A percentile compares a stretch with the other conserved stretches of the same genome.
Evolutionary conservation across 2,797 vertebrate species (phyloP).

Genomic region (Acanthis flammea): DNA sequence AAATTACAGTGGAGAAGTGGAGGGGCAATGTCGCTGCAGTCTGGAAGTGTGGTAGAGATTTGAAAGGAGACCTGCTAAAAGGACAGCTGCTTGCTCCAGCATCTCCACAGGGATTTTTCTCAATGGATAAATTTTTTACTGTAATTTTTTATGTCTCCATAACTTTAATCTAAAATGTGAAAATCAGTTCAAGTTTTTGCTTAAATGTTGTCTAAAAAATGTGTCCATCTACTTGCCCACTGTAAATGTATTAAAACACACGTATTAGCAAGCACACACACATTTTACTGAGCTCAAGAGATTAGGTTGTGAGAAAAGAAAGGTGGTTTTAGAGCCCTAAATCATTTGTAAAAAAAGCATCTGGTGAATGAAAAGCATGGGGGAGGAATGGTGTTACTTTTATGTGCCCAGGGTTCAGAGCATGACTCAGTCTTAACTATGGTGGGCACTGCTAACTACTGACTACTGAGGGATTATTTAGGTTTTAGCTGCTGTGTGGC

Average conservation of each 20-base stretch:
- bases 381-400: background rate
- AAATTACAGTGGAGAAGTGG: background rate
- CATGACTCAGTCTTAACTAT: background rate
- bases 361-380: background rate
- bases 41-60: background rate
- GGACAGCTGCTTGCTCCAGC: background rate
- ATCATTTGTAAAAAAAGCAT: background rate
- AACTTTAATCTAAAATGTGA: background rate
- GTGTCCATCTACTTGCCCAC: background rate
- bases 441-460: background rate
- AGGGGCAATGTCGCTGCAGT: background rate
- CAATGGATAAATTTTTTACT: background rate
- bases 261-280: background rate
- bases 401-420: background rate
- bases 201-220: background rate
- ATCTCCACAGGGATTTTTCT: background rate
- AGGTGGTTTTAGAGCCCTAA: background rate
- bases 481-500: background rate
- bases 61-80: background rate
- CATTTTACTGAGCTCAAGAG: background rate
- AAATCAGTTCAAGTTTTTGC: background rate
- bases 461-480: background rate
- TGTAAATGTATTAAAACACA: background rate
- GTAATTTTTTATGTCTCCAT: background rate
- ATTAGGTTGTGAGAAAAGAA: background rate